These are phyloP conservation scores for Ammospiza maritima DNA, from an alignment of 2,797 vertebrate species.

Conservation along the genomic window DNA sequence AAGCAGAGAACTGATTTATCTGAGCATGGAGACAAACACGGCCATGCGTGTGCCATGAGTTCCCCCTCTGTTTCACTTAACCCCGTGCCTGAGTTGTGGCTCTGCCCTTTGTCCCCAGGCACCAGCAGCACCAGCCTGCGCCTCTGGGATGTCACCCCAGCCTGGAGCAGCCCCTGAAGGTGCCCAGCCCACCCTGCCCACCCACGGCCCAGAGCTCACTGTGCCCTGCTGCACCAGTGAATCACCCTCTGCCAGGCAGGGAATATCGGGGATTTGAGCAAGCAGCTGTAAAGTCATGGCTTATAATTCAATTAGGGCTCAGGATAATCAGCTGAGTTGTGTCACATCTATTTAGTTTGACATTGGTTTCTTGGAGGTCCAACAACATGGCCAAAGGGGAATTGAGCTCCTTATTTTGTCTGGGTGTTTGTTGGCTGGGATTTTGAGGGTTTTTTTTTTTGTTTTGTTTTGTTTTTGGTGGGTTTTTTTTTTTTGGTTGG, in stretches of 20 bases:
- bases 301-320: slow-evolving; percentile 59
- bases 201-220: neutral
- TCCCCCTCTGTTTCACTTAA: slow-evolving; percentile 15
- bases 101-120: neutral
- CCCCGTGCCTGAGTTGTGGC: neutral
- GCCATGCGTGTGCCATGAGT: neutral
- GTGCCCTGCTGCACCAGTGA: neutral
- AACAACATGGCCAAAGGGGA: slow-evolving; percentile 25
- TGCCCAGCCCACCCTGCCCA: neutral
- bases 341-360: slow-evolving; percentile 29
- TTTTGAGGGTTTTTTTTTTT: neutral
- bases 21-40: neutral
- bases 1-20: slow-evolving; percentile 59
- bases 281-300: slow-evolving; percentile 20
- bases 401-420: neutral
- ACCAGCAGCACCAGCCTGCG: neutral
- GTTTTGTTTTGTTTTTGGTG: too few species aligned
- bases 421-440: neutral
- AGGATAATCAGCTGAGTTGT: slow-evolving; percentile 44
- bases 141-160: neutral
- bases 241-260: neutral
- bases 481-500: neutral
- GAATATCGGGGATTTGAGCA: neutral
- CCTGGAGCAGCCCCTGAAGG: neutral
- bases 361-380: slow-evolving; percentile 32